These are phyloP conservation scores for Epinephelus awoara DNA, from an alignment of 2,797 vertebrate species.

Conservation along the genomic window DNA sequence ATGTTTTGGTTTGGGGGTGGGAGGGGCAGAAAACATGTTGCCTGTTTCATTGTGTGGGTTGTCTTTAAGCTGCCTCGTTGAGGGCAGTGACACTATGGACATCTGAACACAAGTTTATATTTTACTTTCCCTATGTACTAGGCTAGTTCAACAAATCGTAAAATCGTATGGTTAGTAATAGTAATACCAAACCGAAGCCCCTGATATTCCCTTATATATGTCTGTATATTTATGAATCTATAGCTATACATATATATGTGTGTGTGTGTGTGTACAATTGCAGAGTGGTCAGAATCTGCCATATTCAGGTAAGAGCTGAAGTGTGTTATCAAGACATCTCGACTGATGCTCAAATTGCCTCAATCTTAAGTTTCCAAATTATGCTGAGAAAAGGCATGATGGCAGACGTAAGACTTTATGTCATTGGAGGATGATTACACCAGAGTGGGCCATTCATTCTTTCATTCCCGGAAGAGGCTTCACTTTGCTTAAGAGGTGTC, in stretches of 20 bases:
- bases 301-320: conserved; percentile 26
- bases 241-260: background rate
- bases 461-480: conserved; percentile 55
- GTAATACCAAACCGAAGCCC: too few relatives aligned
- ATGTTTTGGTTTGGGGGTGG: too few relatives aligned
- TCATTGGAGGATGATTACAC: conserved; percentile 68
- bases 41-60: too few relatives aligned
- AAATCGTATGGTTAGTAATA: too few relatives aligned
- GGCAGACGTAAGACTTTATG: conserved; percentile 48
- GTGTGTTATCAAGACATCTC: conserved; percentile 32
- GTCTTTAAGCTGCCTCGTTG: too few relatives aligned
- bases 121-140: too few relatives aligned
- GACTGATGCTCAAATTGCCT: conserved; percentile 49
- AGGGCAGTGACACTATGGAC: too few relatives aligned
- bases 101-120: too few relatives aligned
- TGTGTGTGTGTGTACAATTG: background rate
- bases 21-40: too few relatives aligned
- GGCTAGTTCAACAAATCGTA: too few relatives aligned
- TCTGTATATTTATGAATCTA: background rate
- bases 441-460: conserved; percentile 69
- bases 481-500: conserved; percentile 76
- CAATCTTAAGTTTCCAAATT: conserved; percentile 51
- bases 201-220: too few relatives aligned
- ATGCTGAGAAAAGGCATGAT: conserved; percentile 36
- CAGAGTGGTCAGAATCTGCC: background rate